Evolutionary conservation across 2,888 invertebrate species (phyloP).

Genomic region (Himalopsyche japonica): DNA sequence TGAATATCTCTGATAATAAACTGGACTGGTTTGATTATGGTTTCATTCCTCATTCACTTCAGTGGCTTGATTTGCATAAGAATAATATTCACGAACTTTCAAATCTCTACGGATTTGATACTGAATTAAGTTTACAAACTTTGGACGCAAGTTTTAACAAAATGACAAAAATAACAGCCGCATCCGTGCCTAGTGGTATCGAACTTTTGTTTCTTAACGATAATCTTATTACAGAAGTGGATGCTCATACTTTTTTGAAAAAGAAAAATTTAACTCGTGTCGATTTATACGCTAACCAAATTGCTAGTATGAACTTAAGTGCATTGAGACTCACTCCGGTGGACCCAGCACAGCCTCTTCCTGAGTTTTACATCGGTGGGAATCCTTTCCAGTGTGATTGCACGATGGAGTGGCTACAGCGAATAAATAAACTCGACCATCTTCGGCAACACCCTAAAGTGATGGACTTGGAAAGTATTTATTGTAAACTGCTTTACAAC

Average conservation of each 20-base stretch:
- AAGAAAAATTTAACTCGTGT: conserved; percentile 75
- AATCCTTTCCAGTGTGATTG: conserved; percentile 87
- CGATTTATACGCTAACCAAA: conserved; percentile 74
- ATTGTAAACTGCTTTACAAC: conserved; percentile 74
- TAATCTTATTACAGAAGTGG: conserved; percentile 71
- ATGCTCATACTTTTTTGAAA: conserved; percentile 70
- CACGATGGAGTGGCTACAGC: conserved; percentile 83
- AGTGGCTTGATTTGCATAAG: conserved; percentile 81
- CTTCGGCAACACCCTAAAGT: conserved; percentile 76
- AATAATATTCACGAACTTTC: conserved; percentile 77
- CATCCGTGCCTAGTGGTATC: conserved; percentile 73
- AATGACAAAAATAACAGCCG: conserved; percentile 68
- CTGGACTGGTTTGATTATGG: conserved; percentile 81
- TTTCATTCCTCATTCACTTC: conserved; percentile 73
- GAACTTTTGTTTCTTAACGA: conserved; percentile 74
- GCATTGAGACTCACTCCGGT: conserved; percentile 71
- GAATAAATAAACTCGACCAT: conserved; percentile 75
- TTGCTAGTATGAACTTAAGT: conserved; percentile 71
- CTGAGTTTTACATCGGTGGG: conserved; percentile 78
- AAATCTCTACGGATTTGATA: conserved; percentile 71
- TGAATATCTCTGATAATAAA: conserved; percentile 81
- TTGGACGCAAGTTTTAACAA: conserved; percentile 76
- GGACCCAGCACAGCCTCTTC: conserved; percentile 68
- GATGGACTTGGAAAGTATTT: conserved; percentile 77
- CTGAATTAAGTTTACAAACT: conserved; percentile 70